These are phyloP conservation scores for Agrochola litura DNA, from an alignment of 2,888 invertebrate species.

Conservation along the genomic window DNA sequence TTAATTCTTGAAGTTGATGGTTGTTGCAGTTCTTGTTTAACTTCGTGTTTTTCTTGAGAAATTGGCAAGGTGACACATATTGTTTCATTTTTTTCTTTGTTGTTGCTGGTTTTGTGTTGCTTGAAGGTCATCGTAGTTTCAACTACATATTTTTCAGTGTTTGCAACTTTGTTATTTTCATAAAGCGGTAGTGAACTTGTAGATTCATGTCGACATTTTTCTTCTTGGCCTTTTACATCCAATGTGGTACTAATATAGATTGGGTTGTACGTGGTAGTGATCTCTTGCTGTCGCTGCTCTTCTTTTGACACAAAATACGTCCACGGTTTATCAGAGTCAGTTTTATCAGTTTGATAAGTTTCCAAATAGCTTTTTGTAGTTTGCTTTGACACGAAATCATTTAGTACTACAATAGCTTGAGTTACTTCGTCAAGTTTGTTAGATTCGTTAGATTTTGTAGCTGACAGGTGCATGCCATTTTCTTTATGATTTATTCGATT, in stretches of 20 bases:
- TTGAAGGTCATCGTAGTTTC: background rate
- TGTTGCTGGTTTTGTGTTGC: background rate
- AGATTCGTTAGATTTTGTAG: slow-evolving; percentile 32
- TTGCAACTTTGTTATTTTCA: background rate
- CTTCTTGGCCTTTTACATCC: background rate
- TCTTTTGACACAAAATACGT: background rate
- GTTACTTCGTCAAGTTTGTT: slow-evolving; percentile 58
- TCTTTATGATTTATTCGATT: slow-evolving; percentile 24
- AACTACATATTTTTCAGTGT: background rate
- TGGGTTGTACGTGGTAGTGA: background rate
- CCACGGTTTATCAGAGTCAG: background rate
- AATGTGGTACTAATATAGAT: background rate
- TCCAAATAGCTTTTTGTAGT: slow-evolving; percentile 42
- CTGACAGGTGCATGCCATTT: slow-evolving; percentile 15
- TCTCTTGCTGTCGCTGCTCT: background rate
- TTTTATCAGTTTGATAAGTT: background rate
- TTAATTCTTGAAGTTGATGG: background rate
- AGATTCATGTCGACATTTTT: background rate
- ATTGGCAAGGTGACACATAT: background rate
- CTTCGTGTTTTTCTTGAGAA: background rate
- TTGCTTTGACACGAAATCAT: slow-evolving; percentile 64
- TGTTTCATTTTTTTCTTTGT: background rate
- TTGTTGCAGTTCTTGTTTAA: background rate
- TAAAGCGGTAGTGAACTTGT: background rate
- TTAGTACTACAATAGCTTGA: slow-evolving; percentile 53